Percentiles rank a stretch among this genome's conserved stretches.
These are phyloP conservation scores for Drosophila acutilabella DNA, from an alignment of 2,888 invertebrate species.

Conservation along the genomic window DNA sequence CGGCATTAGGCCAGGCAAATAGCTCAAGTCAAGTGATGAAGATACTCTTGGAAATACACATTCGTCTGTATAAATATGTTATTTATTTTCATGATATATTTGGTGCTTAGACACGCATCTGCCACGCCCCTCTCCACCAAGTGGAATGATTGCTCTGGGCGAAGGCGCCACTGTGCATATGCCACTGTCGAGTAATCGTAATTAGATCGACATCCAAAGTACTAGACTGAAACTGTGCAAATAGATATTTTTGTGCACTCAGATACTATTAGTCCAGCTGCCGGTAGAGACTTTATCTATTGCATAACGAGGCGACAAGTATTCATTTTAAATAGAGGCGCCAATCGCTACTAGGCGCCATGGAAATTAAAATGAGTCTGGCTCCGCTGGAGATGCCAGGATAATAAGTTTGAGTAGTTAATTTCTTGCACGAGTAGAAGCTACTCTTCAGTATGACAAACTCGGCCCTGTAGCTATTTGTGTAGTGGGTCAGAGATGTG, in stretches of 20 bases:
- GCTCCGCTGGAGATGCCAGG: slow-evolving; percentile 34
- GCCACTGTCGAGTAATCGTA: slow-evolving; percentile 60
- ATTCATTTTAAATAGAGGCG: slow-evolving; percentile 64
- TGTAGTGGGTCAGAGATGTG: background rate
- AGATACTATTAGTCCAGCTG: slow-evolving; percentile 39
- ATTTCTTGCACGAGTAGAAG: slow-evolving; percentile 1
- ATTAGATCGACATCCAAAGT: slow-evolving; percentile 66
- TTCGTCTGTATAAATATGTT: slow-evolving; percentile 1
- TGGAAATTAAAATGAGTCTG: slow-evolving; percentile 57
- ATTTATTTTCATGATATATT: slow-evolving; percentile 10
- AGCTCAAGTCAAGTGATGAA: slow-evolving; percentile 12
- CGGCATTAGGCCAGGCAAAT: slow-evolving; percentile 2
- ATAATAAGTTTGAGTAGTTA: slow-evolving; percentile 22
- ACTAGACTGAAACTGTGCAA: slow-evolving; percentile 9
- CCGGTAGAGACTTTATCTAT: slow-evolving; percentile 31
- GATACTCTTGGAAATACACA: background rate
- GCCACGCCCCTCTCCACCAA: background rate
- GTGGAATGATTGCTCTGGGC: slow-evolving; percentile 11
- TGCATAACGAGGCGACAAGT: slow-evolving; percentile 53
- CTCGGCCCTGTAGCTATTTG: slow-evolving; percentile 3
- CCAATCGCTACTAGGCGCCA: slow-evolving; percentile 66
- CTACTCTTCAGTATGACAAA: background rate
- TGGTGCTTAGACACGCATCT: slow-evolving; percentile 30
- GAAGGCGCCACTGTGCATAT: slow-evolving; percentile 51
- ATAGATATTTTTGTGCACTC: slow-evolving; percentile 2